Base-by-base conservation (phyloP, 1,140 invertebrate species). In the Cataglyphis hispanica region DNA sequence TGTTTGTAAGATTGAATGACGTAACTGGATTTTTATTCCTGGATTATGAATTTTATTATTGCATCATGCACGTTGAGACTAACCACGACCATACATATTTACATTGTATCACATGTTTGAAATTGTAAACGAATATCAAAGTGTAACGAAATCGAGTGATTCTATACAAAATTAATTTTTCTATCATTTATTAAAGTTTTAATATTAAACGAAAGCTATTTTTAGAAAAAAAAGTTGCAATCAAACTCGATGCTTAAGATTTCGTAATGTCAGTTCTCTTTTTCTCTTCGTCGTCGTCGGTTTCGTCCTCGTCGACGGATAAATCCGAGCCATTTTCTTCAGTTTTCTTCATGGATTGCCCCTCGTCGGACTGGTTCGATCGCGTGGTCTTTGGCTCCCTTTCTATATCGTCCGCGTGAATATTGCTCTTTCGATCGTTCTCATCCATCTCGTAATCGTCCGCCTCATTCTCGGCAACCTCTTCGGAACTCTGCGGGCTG, bases 241-340 rank as follows among this genome's bases (percentile, higher is more conserved):
- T 63, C 58, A 16, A 13, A 13, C 3, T 34, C 2, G n/a, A 53
- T 7, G 58, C 0, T 22, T 86, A 81, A 8, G 56, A 70, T 85
- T 89, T 86, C 0, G 31, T 77, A 11, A 37, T 34, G 5, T 76
- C 40, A 19, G 56, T 56, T 1, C 2, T 25, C 19, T 69, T 80
- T 27, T 72, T 76, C 16, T 83, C 69, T 34, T 67, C 75, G 5
- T 89, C 80, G 0, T 87, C 84, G 16, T 90, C 86, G n/a, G 37
- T 75, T 8, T 88, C 86, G 13, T 91, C 80, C 8, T 90, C 90
- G 72, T 90, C 91, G 5, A 69, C 53, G 7, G 87, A 89, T 31
- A 89, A 22, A 64, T 89, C 90, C 34, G 87, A 89, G 1, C 3
- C 22, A 6, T 87, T 84, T 1, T 69, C 76, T 0, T 72, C 56